phyloP scores from a whole-genome alignment of 2,888 invertebrate species.

The Ichneumoninae sp. region DNA sequence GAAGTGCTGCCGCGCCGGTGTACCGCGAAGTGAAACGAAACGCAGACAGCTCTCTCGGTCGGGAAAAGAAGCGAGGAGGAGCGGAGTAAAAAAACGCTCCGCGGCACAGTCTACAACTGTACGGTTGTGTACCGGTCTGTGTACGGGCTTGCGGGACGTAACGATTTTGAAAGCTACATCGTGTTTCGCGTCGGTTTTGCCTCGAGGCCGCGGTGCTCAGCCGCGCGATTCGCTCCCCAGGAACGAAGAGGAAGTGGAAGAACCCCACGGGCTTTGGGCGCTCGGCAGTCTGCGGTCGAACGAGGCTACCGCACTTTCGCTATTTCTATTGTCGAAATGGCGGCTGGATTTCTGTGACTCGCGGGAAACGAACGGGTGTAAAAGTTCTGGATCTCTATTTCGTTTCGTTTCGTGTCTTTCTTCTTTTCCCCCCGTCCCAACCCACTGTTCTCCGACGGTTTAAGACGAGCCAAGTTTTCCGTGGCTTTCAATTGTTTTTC shows the following conservation, averaged over 20 bases:
- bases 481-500: slow-evolving; percentile 76
- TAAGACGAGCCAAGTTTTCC: slow-evolving; percentile 77
- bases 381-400: slow-evolving; percentile 67
- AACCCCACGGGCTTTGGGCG: not conserved
- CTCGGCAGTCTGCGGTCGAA: slow-evolving; percentile 32
- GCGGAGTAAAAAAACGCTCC: not conserved
- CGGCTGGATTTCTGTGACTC: slow-evolving; percentile 56
- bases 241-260: slow-evolving; percentile 21
- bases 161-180: slow-evolving; percentile 42
- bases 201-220: slow-evolving; percentile 19
- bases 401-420: slow-evolving; percentile 24
- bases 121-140: not conserved
- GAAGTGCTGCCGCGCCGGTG: slow-evolving; percentile 44
- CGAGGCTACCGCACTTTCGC: slow-evolving; percentile 49
- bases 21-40: slow-evolving; percentile 58
- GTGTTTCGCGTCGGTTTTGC: slow-evolving; percentile 30
- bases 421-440: not conserved
- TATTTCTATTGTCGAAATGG: slow-evolving; percentile 74
- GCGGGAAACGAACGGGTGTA: slow-evolving; percentile 65
- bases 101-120: slow-evolving; percentile 18
- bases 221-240: slow-evolving; percentile 13
- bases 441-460: slow-evolving; percentile 43
- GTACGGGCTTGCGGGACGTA: not conserved
- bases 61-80: not conserved
- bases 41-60: slow-evolving; percentile 12